phyloP scores from a whole-genome alignment of 2,888 invertebrate species.

The Theodoxus fluviatilis region DNA sequence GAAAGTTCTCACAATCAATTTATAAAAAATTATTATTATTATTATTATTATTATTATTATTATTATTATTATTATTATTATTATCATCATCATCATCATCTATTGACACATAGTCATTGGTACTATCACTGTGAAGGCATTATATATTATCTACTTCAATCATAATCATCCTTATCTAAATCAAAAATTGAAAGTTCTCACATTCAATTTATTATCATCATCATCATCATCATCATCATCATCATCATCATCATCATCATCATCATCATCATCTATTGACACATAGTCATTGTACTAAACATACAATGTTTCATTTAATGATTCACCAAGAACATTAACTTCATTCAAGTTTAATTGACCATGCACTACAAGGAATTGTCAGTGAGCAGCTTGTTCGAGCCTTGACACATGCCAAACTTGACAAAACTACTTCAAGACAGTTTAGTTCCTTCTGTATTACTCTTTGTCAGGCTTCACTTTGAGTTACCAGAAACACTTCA shows the following conservation, averaged over 20 bases:
- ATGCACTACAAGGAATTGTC: too few species aligned
- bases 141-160: background rate
- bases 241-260: background rate
- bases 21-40: background rate
- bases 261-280: background rate
- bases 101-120: background rate
- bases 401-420: too few species aligned
- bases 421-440: too few species aligned
- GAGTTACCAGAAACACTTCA: too few species aligned
- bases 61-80: background rate
- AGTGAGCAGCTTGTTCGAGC: too few species aligned
- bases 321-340: too few species aligned
- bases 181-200: background rate
- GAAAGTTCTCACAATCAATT: background rate
- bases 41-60: slow-evolving; percentile 5
- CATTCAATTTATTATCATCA: background rate
- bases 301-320: too few species aligned
- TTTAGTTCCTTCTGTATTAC: too few species aligned
- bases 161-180: background rate
- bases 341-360: too few species aligned
- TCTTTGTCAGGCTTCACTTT: too few species aligned
- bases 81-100: background rate
- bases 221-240: background rate
- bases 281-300: background rate
- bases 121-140: background rate